phyloP scores from a whole-genome alignment of 2,113 vertebrate species.

The Scophthalmus maximus region DNA sequence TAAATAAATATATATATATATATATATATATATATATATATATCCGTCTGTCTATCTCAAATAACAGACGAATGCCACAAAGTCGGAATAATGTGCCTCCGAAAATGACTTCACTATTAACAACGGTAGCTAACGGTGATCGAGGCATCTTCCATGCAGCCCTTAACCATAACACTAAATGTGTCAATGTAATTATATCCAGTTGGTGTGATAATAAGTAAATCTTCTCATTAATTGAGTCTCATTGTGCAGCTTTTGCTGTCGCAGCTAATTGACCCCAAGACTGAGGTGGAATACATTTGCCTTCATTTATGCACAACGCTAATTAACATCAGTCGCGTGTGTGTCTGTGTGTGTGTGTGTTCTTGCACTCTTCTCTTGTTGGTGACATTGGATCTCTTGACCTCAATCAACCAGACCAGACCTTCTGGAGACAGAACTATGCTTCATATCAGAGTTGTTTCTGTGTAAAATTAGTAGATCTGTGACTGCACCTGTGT shows the following conservation, averaged over 20 bases:
- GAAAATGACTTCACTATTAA: constrained; percentile 13
- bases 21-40: not conserved
- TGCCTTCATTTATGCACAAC: constrained; percentile 59
- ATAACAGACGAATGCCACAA: not conserved
- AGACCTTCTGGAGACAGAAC: constrained; percentile 20
- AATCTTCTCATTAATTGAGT: constrained; percentile 72
- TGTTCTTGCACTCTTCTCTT: not conserved
- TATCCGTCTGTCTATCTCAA: not conserved
- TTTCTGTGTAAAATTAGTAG: not conserved
- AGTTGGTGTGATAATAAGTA: constrained; percentile 64
- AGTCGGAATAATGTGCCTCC: constrained; percentile 10
- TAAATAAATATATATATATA: too few relatives aligned
- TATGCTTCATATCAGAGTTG: not conserved
- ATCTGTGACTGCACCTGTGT: too few relatives aligned
- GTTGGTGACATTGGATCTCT: constrained; percentile 25
- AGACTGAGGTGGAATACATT: constrained; percentile 62
- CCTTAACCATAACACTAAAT: constrained; percentile 47
- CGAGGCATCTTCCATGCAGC: constrained; percentile 34
- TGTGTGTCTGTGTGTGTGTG: not conserved
- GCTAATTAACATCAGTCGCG: constrained; percentile 63
- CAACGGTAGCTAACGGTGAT: too few relatives aligned
- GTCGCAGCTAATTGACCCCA: constrained; percentile 75
- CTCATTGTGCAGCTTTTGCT: constrained; percentile 58
- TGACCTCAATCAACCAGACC: constrained; percentile 49
- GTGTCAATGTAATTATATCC: constrained; percentile 64